Conservation (phyloP, 2,888 invertebrate genomes). For the Strigamia crassipes region DNA sequence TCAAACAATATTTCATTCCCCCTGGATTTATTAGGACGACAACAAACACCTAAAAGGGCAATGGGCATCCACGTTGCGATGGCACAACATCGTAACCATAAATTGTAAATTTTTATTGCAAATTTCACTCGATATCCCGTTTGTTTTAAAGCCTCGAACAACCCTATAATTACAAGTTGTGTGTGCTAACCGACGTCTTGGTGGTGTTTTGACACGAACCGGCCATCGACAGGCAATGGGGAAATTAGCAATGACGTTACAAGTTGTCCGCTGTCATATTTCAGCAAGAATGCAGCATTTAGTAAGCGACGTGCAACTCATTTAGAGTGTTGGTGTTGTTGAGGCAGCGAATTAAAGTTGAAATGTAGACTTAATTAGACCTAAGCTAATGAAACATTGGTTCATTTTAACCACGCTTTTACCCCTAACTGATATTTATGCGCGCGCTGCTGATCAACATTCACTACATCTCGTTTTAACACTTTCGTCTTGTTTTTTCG, state of each 20-base stretch:
- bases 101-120: too few relatives aligned
- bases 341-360: slow-evolving; percentile 40
- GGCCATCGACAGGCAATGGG: slow-evolving; percentile 28
- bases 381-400: slow-evolving; percentile 36
- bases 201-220: background rate
- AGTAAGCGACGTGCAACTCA: slow-evolving; percentile 33
- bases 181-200: background rate
- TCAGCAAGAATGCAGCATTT: slow-evolving; percentile 15
- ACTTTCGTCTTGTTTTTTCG: background rate
- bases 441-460: slow-evolving; percentile 9
- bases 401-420: background rate
- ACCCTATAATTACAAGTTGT: background rate
- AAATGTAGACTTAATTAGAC: slow-evolving; percentile 42
- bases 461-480: background rate
- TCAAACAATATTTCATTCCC: too few relatives aligned
- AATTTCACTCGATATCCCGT: too few relatives aligned
- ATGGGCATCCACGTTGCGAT: too few relatives aligned
- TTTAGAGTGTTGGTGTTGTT: slow-evolving; percentile 13
- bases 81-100: too few relatives aligned
- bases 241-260: slow-evolving; percentile 22
- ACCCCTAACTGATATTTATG: slow-evolving; percentile 36
- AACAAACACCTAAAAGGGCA: too few relatives aligned
- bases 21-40: too few relatives aligned
- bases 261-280: slow-evolving; percentile 38
- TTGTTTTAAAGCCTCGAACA: too few relatives aligned